phyloP scores from a whole-genome alignment of 2,113 vertebrate species.

The Eira barbara region DNA sequence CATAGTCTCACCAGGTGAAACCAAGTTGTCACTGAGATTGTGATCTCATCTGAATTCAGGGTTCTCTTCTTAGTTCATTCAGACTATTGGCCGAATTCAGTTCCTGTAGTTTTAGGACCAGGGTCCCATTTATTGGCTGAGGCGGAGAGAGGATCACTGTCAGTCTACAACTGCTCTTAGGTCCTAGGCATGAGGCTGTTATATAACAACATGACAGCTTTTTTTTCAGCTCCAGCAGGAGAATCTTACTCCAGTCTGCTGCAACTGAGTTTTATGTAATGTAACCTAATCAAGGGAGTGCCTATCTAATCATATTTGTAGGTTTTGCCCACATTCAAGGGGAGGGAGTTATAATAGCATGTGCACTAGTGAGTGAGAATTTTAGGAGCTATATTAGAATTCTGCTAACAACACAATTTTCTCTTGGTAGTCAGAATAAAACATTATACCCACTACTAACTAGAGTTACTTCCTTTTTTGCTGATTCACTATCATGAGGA shows the following conservation, averaged over 20 bases:
- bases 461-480: neutral
- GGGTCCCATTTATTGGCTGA: neutral
- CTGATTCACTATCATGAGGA: neutral
- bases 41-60: neutral
- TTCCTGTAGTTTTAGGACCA: neutral
- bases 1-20: neutral
- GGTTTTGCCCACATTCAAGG: neutral
- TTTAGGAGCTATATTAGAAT: neutral
- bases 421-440: neutral
- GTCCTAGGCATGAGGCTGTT: neutral
- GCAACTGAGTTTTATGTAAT: neutral
- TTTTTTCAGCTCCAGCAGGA: neutral
- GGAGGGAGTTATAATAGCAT: neutral
- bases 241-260: neutral
- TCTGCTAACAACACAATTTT: neutral
- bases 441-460: neutral
- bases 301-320: neutral
- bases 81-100: neutral
- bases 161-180: neutral
- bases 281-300: neutral
- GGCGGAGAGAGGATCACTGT: neutral
- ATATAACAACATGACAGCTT: neutral
- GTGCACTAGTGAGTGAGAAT: neutral
- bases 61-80: neutral
- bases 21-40: neutral